Percentiles rank a stretch among this genome's conserved stretches.
phyloP scores from a whole-genome alignment of 2,888 invertebrate genomes.

The Lordiphosa fenestrarum region DNA sequence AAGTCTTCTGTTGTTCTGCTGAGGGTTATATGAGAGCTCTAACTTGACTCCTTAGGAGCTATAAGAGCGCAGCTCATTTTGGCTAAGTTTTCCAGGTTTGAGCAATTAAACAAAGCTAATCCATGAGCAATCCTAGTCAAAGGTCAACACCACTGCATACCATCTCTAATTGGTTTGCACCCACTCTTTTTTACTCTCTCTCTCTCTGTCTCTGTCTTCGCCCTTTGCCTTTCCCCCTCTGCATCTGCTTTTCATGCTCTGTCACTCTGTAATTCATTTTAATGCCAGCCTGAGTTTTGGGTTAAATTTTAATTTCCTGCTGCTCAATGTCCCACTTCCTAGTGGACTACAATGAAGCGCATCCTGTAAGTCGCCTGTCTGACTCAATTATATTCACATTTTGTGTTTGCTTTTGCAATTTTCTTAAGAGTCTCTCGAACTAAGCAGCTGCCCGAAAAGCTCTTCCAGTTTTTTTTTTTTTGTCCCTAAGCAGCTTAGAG shows the following conservation, averaged over 20 bases:
- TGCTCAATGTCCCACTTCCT: conserved; percentile 59
- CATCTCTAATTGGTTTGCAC: conserved; percentile 13
- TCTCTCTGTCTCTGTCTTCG: conserved; percentile 1
- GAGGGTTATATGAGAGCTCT: no score
- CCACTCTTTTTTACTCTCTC: conserved; percentile 2
- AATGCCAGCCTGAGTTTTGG: conserved; percentile 39
- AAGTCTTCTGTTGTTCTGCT: no score
- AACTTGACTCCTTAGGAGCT: no score
- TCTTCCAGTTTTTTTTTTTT: background rate
- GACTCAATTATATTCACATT: conserved; percentile 12
- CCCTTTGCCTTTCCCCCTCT: background rate
- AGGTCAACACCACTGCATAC: background rate
- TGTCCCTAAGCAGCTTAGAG: conserved; percentile 21
- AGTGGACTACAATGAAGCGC: conserved; percentile 4
- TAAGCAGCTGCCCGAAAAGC: conserved; percentile 19
- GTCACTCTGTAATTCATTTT: conserved; percentile 47
- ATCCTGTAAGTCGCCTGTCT: conserved; percentile 13
- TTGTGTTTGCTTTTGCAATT: conserved; percentile 13
- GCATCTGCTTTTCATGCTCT: conserved; percentile 3
- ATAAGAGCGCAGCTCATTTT: no score
- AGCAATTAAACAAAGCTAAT: no score
- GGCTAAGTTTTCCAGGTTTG: no score
- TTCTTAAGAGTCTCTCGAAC: conserved; percentile 12
- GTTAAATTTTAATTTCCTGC: conserved; percentile 71
- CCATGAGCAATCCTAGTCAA: no score